A percentile compares a stretch with the other conserved stretches of the same genome.
Conservation (phyloP, 2,888 invertebrate species). For the Litoditis marina region DNA sequence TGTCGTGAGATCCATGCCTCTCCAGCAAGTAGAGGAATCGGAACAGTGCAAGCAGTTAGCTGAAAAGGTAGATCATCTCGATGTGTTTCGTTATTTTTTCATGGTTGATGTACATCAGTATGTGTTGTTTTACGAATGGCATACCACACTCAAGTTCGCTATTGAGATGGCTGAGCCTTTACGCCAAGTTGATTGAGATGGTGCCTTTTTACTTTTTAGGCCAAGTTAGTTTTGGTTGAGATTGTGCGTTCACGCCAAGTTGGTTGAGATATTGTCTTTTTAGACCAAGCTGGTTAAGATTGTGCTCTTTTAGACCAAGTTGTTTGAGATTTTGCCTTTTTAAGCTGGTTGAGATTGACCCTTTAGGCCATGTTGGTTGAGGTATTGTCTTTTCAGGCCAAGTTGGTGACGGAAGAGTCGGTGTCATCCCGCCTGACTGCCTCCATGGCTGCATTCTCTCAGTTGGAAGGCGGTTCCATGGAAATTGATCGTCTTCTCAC, state of each 20-base stretch:
- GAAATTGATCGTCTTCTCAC: constrained; percentile 33
- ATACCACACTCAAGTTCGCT: no score
- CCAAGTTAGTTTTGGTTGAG: no score
- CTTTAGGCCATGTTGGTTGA: no score
- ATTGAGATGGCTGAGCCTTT: no score
- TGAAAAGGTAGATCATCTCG: constrained; percentile 12
- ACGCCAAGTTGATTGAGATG: no score
- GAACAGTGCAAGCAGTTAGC: constrained; percentile 21
- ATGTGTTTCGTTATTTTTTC: background rate
- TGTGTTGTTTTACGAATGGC: no score
- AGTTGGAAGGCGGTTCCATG: constrained; percentile 28
- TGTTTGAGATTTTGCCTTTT: no score
- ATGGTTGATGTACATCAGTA: no score
- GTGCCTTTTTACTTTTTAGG: no score
- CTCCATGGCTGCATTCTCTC: constrained; percentile 30
- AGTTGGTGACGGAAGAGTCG: constrained; percentile 4
- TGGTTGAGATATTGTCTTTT: background rate
- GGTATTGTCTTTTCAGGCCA: constrained; percentile 6
- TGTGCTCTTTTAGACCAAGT: no score
- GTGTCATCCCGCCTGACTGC: constrained; percentile 12
- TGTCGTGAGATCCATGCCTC: constrained; percentile 34
- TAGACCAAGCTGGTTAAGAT: constrained; percentile 1
- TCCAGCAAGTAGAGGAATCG: constrained; percentile 33
- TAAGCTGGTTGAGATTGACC: no score
- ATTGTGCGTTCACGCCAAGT: no score